phyloP scores from a whole-genome alignment of 2,113 vertebrate species.

The Indri indri region DNA sequence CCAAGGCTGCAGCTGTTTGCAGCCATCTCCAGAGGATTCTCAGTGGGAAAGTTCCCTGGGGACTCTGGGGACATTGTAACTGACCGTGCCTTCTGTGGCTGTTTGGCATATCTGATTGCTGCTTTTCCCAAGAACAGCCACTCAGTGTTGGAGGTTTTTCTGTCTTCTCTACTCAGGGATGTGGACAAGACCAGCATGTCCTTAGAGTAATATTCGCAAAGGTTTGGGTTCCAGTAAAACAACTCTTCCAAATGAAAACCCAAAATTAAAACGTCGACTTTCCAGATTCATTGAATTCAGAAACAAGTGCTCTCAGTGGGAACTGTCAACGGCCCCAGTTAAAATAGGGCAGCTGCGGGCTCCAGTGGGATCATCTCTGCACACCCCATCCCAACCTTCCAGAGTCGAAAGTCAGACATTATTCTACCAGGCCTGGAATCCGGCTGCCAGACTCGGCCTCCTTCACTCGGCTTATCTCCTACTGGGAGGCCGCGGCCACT shows the following conservation, averaged over 20 bases:
- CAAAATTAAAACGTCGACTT: neutral
- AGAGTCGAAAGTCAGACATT: neutral
- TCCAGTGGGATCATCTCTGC: neutral
- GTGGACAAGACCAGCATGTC: neutral
- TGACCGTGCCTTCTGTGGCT: neutral
- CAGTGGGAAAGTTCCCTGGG: neutral
- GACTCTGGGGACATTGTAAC: neutral
- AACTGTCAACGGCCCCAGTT: neutral
- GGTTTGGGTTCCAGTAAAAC: neutral
- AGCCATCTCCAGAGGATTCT: neutral
- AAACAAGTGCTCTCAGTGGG: conserved; percentile 55
- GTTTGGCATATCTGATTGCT: neutral
- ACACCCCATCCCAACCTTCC: neutral
- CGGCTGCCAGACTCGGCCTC: neutral
- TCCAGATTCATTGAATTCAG: conserved; percentile 42
- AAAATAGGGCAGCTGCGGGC: conserved; percentile 20
- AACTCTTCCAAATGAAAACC: conserved; percentile 12
- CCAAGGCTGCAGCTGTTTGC: no score
- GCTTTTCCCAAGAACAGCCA: neutral
- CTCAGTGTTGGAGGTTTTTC: neutral
- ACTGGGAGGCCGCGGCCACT: conserved; percentile 8
- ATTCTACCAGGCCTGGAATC: conserved; percentile 17
- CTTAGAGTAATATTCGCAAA: neutral
- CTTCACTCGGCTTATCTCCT: neutral
- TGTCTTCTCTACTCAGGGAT: neutral